Evolutionary conservation across 1,140 invertebrate genomes (phyloP), one percentile per base, ranked within the genome.

Genomic region (Euborellia annulipes): DNA sequence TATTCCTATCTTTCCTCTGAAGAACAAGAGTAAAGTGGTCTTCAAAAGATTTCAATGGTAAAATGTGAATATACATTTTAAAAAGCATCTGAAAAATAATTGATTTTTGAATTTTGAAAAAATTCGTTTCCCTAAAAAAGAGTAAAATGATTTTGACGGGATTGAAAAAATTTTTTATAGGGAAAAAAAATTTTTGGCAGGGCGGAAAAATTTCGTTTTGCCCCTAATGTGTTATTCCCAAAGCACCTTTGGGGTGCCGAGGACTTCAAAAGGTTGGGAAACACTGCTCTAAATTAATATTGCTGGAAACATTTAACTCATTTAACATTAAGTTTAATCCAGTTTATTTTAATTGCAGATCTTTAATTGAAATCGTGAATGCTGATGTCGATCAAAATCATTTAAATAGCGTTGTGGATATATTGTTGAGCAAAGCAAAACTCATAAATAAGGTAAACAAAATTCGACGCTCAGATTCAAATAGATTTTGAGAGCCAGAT

Each of bases 301-400:
- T 11, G 13, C 11, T 9, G 11, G 11, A 27, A 36, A 36, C 17
- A 45, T 21, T 11, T 17, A 1, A 8, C 8, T 13, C 21, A 52
- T 11, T 36, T 43, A 2, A 22, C 34, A 2, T n/a, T 36, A 7
- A 43, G 23, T 0, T 32, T 41, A 22, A 18, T 37, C 23, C 36
- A 30, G 17, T 41, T 44, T 6, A 27, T 8, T 16, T 41, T 45
- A 4, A 40, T 52, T 53, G 23, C 43, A 68, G 67, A 48, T 73
- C 71, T 6, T 62, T 74, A 47, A 55, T 73, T 44, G 70, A 71
- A 50, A 61, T 67, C n/a, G 62, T 66, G 3, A 66, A 64, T 42
- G 63, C 63, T 14, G 63, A 65, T 30, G 50, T 72, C 18, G 57
- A 65, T 18, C 50, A 62, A 13, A 37, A 52, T 6, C 58, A 72